These are phyloP conservation scores for Protomyctophum bolini DNA, from an alignment of 2,113 vertebrate genomes.

Conservation along the genomic window DNA sequence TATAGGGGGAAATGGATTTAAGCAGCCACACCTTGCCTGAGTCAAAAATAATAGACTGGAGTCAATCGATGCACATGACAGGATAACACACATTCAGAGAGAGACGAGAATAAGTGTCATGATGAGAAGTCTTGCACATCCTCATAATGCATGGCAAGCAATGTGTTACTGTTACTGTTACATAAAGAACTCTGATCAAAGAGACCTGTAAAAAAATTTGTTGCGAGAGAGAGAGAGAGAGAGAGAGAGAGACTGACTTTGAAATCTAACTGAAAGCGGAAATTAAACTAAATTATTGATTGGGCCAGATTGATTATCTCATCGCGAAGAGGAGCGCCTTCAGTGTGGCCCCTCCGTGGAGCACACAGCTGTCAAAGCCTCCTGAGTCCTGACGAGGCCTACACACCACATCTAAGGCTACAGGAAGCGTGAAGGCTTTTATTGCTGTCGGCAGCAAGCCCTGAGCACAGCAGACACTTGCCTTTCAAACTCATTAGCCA, in stretches of 20 bases:
- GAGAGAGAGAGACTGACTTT: background rate
- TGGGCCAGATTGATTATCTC: constrained; percentile 52
- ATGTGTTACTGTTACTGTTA: no score
- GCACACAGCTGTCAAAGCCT: constrained; percentile 47
- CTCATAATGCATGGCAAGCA: no score
- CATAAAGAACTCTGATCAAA: no score
- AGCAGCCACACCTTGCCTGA: background rate
- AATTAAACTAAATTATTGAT: constrained; percentile 65
- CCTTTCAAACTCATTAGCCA: constrained; percentile 69
- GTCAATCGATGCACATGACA: no score
- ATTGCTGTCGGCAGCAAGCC: constrained; percentile 64
- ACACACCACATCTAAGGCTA: constrained; percentile 52
- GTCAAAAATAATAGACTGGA: no score
- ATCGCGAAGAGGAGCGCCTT: constrained; percentile 47
- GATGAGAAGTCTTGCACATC: no score
- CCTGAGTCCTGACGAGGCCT: constrained; percentile 57
- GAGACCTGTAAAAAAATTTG: no score
- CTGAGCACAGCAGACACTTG: constrained; percentile 61
- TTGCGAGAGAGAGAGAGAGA: background rate
- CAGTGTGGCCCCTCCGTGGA: constrained; percentile 21
- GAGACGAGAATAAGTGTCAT: no score
- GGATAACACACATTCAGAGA: no score
- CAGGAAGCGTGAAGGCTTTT: constrained; percentile 49
- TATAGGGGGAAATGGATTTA: no score
- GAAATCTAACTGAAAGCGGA: constrained; percentile 26